Conservation (phyloP, 2,113 vertebrate genomes). For the Delphinus delphis region DNA sequence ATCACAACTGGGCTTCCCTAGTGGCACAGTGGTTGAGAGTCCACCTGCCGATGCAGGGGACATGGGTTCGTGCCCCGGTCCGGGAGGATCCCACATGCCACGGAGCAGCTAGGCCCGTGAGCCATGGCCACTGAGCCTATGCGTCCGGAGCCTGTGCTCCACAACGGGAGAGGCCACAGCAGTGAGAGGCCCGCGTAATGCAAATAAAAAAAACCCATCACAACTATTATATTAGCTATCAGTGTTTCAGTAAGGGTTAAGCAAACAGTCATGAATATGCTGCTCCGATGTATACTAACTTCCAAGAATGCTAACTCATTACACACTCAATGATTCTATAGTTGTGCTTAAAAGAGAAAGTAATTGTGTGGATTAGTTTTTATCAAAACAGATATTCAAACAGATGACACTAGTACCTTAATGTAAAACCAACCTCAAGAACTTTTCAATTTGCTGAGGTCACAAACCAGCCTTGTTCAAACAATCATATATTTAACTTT, state of each 20-base stretch:
- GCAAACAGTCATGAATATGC: background rate
- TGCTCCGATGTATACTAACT: background rate
- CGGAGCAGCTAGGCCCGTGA: too few species aligned
- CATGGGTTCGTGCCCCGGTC: too few species aligned
- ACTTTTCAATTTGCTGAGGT: background rate
- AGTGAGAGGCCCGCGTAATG: too few species aligned
- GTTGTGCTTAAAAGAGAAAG: background rate
- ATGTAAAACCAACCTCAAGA: background rate
- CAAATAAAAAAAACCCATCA: too few species aligned
- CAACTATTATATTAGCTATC: background rate
- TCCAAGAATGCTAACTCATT: background rate
- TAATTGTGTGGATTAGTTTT: background rate
- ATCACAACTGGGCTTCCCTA: too few species aligned
- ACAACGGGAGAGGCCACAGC: too few species aligned
- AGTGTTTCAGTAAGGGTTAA: background rate
- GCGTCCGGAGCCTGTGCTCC: too few species aligned
- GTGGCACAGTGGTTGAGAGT: too few species aligned
- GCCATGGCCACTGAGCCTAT: too few species aligned
- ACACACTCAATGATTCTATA: background rate
- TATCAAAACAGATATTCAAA: background rate
- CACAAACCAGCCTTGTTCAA: background rate
- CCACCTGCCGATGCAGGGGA: too few species aligned
- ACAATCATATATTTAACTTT: background rate
- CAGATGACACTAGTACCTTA: background rate
- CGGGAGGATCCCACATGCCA: too few species aligned